phyloP scores from a whole-genome alignment of 2,113 vertebrate genomes.

The Lophura nycthemera region DNA sequence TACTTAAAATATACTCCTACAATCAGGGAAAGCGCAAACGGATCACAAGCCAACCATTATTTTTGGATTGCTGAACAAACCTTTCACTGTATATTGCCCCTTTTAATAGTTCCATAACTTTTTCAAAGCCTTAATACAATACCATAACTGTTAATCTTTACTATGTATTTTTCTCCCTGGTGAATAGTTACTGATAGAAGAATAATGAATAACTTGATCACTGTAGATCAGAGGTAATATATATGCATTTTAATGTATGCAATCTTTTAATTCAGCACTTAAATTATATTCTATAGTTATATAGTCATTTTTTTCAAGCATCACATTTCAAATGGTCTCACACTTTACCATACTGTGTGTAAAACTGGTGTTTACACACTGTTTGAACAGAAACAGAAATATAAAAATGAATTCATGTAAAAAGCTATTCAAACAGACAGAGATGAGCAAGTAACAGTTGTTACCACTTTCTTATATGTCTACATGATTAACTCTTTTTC shows the following conservation, averaged over 20 bases:
- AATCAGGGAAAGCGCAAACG: not conserved
- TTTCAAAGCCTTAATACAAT: not conserved
- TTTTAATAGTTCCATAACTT: not conserved
- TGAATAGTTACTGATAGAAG: not conserved
- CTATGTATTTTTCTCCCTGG: rapidly evolving
- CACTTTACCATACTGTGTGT: not conserved
- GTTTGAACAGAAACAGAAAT: not conserved
- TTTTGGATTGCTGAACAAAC: not conserved
- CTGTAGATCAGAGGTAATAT: not conserved
- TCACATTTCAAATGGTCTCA: not conserved
- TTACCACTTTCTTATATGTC: not conserved
- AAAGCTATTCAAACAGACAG: not conserved
- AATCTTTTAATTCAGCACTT: not conserved
- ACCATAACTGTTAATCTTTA: not conserved
- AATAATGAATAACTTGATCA: not conserved
- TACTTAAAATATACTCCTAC: not conserved
- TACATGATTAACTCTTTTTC: not conserved
- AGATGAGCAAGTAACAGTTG: not conserved
- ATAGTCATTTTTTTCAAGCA: not conserved
- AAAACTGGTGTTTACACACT: not conserved
- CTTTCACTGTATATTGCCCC: not conserved
- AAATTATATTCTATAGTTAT: not conserved
- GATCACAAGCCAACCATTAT: not conserved
- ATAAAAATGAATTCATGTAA: not conserved
- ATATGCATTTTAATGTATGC: not conserved